Evolutionary conservation across 2,888 invertebrate genomes (phyloP).

Genomic region (Xestia rhomboidea): DNA sequence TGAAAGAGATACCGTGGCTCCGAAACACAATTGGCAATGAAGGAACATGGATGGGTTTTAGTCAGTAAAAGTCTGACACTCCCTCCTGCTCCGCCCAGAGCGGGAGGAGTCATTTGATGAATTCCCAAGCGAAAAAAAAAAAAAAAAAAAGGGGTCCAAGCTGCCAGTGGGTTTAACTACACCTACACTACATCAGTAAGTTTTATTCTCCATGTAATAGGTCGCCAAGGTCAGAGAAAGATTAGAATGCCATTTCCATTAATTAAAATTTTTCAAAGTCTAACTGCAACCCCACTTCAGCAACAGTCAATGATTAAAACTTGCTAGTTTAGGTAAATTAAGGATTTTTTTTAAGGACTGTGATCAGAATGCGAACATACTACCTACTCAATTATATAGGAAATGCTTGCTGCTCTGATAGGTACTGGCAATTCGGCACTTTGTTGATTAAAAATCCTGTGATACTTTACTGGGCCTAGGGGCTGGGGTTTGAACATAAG

Average conservation of each 20-base stretch:
- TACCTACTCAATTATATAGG: neutral
- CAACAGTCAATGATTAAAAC: neutral
- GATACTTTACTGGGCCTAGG: neutral
- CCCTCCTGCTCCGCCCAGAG: too few species aligned
- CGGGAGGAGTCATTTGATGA: too few species aligned
- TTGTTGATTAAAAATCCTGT: neutral
- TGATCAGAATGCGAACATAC: neutral
- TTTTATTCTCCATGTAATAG: neutral
- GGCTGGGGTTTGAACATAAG: neutral
- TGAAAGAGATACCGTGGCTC: too few species aligned
- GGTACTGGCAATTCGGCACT: too few species aligned
- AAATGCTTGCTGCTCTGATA: neutral
- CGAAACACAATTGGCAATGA: too few species aligned
- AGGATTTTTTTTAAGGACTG: neutral
- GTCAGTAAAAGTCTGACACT: too few species aligned
- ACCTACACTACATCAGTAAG: too few species aligned
- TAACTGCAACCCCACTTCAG: neutral
- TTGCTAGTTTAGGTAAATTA: too few species aligned
- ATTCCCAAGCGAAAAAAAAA: too few species aligned
- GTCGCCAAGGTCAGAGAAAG: neutral
- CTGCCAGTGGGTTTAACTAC: neutral
- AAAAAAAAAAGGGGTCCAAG: too few species aligned
- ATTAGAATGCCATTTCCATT: neutral
- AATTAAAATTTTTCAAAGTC: neutral
- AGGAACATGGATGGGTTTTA: too few species aligned